A percentile compares a stretch with the other conserved stretches of the same genome.
phyloP scores from a whole-genome alignment of 2,797 vertebrate species.

The Tragopan temminckii region DNA sequence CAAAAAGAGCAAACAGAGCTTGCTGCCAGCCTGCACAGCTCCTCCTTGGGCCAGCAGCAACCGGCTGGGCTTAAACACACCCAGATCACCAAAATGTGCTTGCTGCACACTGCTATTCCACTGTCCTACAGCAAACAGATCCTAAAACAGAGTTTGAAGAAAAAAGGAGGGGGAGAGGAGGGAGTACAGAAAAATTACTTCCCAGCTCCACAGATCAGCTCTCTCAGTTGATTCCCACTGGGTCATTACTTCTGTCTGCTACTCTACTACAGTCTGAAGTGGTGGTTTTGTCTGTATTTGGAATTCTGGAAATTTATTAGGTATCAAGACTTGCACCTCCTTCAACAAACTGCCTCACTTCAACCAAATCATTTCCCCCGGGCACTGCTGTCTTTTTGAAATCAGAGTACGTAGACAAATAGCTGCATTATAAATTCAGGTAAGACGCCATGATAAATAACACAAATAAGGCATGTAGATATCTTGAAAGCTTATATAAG shows the following conservation, averaged over 20 bases:
- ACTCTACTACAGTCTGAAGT: neutral
- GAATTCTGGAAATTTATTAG: neutral
- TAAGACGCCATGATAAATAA: neutral
- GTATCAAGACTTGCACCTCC: neutral
- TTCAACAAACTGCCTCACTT: neutral
- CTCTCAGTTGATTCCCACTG: neutral
- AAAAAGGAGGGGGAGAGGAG: neutral
- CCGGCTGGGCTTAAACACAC: neutral
- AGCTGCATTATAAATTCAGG: neutral
- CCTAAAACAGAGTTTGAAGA: neutral
- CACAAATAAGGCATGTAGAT: neutral
- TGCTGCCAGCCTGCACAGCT: neutral
- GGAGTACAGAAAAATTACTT: neutral
- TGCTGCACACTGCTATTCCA: neutral
- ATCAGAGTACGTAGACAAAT: neutral
- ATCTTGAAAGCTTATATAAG: neutral
- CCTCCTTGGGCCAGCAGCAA: neutral
- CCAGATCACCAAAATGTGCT: neutral
- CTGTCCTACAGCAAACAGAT: neutral
- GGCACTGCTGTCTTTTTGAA: neutral
- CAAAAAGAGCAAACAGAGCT: neutral
- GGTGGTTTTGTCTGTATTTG: neutral
- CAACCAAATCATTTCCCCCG: neutral
- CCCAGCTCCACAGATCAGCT: neutral
- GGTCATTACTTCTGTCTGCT: neutral